Evolutionary conservation across 1,140 invertebrate genomes (phyloP), one percentile per base, ranked within the genome.

Genomic region (Hetaerina americana): DNA sequence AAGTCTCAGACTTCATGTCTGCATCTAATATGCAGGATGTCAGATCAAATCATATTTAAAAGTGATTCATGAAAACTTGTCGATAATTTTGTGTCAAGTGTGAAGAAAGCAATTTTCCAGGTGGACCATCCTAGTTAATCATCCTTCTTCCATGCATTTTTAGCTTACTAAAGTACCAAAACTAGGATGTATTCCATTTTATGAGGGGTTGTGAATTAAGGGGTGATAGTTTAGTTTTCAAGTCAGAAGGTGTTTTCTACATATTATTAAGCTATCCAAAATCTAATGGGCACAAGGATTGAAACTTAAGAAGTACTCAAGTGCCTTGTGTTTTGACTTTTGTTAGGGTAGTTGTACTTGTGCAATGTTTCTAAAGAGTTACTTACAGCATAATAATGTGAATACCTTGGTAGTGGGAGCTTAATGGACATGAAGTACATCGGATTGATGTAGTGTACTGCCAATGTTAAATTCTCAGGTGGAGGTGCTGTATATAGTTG

Each of bases 381-480:
- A 69, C 68, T 69, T 69, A 69, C 68, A 27, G 68, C 28, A 28
- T 69, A 69, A 27, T 69, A 24, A 69, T 27, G 26, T 68, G 26
- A 69, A 69, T 69, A 69, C 68, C 26, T 69, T 27, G 68, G 68
- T 69, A 69, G 68, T 57, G 68, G 68, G 68, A 69, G 68, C 26
- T 69, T 27, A 69, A 69, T 68, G 24, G 28, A 69, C 5, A 69
- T 27, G 68, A 69, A 69, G n/a, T 69, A 69, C 68, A 69, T 69
- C 68, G 68, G 40, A 57, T 57, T 57, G 40, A 57, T 57, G 40
- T 57, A 57, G 40, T 18, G 40, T 25, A 72, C 66, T 72, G 68
- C 49, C 70, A 66, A 71, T 66, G 49, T 66, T 71, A 25, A 71
- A 71, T 49, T 71, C 70, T 71, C 66, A 69, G 71, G 71, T 72